These are phyloP conservation scores for Ditula angustiorana DNA, from an alignment of 2,888 invertebrate species.

Conservation along the genomic window DNA sequence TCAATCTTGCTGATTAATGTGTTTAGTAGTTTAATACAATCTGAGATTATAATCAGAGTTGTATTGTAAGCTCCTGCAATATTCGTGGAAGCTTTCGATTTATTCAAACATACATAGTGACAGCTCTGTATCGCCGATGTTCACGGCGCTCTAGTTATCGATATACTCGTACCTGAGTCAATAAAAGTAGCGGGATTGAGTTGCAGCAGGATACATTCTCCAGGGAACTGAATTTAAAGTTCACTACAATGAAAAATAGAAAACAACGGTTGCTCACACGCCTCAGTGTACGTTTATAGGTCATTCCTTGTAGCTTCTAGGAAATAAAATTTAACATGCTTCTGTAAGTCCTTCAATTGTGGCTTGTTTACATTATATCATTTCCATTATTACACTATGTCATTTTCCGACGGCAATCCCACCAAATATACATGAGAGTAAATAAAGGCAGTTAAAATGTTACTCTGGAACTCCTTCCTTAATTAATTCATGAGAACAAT, in stretches of 20 bases:
- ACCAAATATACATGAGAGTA: not conserved
- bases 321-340: conserved; percentile 2
- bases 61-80: not conserved
- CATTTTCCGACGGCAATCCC: not conserved
- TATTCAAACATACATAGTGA: conserved; percentile 9
- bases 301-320: not conserved
- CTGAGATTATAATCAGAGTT: not conserved
- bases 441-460: not conserved
- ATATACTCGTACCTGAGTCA: conserved; percentile 37
- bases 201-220: conserved; percentile 37
- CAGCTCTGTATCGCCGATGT: not conserved
- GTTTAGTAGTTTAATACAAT: not conserved
- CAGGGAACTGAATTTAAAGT: conserved; percentile 37
- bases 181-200: conserved; percentile 40
- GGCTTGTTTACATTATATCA: not conserved
- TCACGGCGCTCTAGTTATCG: conserved; percentile 24
- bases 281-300: conserved; percentile 2
- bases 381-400: not conserved
- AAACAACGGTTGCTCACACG: conserved; percentile 17
- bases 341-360: not conserved
- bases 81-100: not conserved
- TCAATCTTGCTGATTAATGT: not conserved
- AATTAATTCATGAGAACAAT: conserved; percentile 6
- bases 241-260: conserved; percentile 33
- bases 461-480: not conserved